Percentiles rank a stretch among this genome's conserved stretches.
Evolutionary conservation across 2,888 invertebrate genomes (phyloP).

Genomic region (Patella depressa): DNA sequence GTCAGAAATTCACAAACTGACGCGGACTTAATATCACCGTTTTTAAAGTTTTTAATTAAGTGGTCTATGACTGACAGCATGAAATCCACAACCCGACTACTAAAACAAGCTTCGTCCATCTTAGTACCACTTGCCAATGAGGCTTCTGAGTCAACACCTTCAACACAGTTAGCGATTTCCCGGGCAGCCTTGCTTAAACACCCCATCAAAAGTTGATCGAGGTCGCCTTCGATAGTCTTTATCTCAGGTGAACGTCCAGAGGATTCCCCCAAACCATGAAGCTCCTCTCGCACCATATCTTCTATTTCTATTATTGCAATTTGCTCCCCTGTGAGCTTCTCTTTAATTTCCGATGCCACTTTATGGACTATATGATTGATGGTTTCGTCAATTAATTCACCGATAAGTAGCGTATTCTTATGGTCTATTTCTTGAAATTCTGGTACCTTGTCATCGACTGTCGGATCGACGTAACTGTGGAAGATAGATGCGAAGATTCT

Average conservation of each 20-base stretch:
- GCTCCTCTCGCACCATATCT: not conserved
- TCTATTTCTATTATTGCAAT: not conserved
- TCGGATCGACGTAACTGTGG: slow-evolving; percentile 33
- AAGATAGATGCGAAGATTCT: slow-evolving; percentile 43
- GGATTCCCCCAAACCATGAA: not conserved
- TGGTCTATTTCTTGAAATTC: not conserved
- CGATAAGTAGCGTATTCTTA: slow-evolving; percentile 9
- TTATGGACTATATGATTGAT: slow-evolving; percentile 11
- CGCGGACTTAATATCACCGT: not conserved
- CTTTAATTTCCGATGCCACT: slow-evolving; percentile 1
- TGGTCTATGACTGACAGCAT: slow-evolving; percentile 9
- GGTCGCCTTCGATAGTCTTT: not conserved
- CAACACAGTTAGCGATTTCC: not conserved
- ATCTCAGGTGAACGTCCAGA: not conserved
- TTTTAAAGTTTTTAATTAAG: slow-evolving; percentile 6
- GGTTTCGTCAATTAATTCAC: slow-evolving; percentile 9
- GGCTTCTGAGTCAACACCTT: not conserved
- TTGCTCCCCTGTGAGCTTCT: not conserved
- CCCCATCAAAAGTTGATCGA: not conserved
- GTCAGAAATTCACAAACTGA: slow-evolving; percentile 10
- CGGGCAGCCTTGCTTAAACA: not conserved
- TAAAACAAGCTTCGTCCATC: not conserved
- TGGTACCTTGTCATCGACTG: not conserved
- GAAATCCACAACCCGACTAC: not conserved
- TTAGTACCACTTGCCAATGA: not conserved